Conservation (phyloP, 2,888 invertebrate genomes). For the Neocrepidodera transversa region DNA sequence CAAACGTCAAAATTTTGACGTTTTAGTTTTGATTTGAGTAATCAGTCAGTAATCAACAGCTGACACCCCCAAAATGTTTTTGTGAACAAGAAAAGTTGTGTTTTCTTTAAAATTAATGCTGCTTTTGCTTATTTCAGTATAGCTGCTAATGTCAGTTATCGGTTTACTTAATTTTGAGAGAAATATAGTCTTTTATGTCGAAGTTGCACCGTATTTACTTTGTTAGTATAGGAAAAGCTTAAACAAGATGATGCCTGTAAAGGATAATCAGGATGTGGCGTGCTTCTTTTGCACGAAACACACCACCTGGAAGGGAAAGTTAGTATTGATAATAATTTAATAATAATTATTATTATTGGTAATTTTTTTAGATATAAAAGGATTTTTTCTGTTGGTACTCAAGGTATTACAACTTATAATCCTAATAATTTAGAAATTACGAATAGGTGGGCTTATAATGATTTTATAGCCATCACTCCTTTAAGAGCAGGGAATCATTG, state of each 20-base stretch:
- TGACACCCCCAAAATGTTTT: conserved; percentile 41
- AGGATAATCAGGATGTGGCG: conserved; percentile 95
- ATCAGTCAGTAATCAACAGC: conserved; percentile 36
- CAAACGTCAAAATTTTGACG: conserved; percentile 14
- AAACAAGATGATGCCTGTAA: conserved; percentile 77
- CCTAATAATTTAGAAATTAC: conserved; percentile 89
- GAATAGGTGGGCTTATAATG: conserved; percentile 82
- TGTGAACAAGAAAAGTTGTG: conserved; percentile 21
- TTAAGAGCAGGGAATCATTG: conserved; percentile 64
- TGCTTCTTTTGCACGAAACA: conserved; percentile 98
- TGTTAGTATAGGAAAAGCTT: conserved; percentile 17
- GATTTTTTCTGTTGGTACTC: conserved; percentile 94
- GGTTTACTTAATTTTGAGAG: neutral
- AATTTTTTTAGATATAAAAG: conserved; percentile 80
- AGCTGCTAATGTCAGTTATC: conserved; percentile 4
- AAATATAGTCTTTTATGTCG: conserved; percentile 17
- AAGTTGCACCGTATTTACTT: conserved; percentile 10
- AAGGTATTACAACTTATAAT: conserved; percentile 97
- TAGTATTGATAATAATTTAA: conserved; percentile 56
- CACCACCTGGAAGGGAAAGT: conserved; percentile 98
- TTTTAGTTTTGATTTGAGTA: conserved; percentile 23
- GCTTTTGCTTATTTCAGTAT: conserved; percentile 9
- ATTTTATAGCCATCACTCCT: conserved; percentile 53
- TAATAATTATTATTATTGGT: neutral
- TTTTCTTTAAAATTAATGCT: conserved; percentile 19